phyloP scores from a whole-genome alignment of 2,888 invertebrate species.

The Auanema freiburgensis region DNA sequence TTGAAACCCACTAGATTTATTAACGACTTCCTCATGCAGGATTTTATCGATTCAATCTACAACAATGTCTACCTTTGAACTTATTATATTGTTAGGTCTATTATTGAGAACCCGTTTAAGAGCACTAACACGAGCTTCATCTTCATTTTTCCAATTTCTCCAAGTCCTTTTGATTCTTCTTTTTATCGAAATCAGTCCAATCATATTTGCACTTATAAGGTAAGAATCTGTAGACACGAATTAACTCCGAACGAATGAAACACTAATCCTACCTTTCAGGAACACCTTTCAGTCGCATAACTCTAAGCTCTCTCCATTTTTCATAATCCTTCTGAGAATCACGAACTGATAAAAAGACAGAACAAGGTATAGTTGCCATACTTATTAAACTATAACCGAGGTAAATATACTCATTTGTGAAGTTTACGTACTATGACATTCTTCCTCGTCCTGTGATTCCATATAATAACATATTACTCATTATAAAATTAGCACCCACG shows the following conservation, averaged over 20 bases:
- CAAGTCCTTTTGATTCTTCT: constrained; percentile 7
- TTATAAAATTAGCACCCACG: constrained; percentile 40
- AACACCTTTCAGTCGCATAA: constrained; percentile 45
- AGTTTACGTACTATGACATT: constrained; percentile 32
- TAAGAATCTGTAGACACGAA: constrained; percentile 33
- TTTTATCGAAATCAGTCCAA: constrained; percentile 50
- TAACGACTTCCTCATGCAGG: too few relatives aligned
- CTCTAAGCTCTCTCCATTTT: constrained; percentile 50
- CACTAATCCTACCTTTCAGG: constrained; percentile 29
- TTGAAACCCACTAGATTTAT: too few relatives aligned
- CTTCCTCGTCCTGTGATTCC: constrained; percentile 49
- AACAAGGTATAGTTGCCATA: constrained; percentile 44
- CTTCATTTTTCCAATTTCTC: too few relatives aligned
- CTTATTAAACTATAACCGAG: constrained; percentile 20
- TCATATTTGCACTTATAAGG: constrained; percentile 57
- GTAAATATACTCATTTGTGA: not conserved
- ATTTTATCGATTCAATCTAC: too few relatives aligned
- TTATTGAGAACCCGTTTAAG: too few relatives aligned
- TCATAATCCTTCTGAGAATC: constrained; percentile 53
- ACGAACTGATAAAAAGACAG: constrained; percentile 38
- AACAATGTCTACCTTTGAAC: too few relatives aligned
- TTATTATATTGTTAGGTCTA: too few relatives aligned
- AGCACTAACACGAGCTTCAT: too few relatives aligned
- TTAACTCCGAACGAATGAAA: not conserved
- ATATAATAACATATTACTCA: constrained; percentile 53